Evolutionary conservation across 92 coral and sea anemone species (phyloP), one percentile per base, ranked within the genome.

Genomic region (Epizoanthus ramosus): DNA sequence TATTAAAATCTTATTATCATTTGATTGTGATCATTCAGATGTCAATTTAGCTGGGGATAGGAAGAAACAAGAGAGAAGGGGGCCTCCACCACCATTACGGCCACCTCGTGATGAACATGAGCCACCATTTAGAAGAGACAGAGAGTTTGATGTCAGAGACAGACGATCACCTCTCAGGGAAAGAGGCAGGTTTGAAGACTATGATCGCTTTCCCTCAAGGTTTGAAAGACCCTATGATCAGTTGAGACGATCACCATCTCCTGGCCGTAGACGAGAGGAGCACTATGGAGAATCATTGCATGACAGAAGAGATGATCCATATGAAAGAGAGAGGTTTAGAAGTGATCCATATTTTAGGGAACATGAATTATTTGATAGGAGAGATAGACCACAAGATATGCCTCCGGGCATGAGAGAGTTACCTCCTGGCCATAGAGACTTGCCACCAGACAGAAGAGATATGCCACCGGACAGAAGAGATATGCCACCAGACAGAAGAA

Each of bases 1-100:
- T 17, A 21, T 31, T 21, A 58, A 13, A 16, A 56, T 37, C 33
- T 23, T 8, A 23, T 33, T 21, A 47, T 33, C 25, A 59, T 87
- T 63, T 68, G 47, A 22, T 19, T 12, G 16, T 75, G 70, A 57
- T 17, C 37, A 16, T 79, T 74, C 85, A 97, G 99, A 97, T 92
- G 99, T 97, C 8, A 95, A 97, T 88, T 88, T 97, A 82, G 99
- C 98, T 74, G 91, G 93, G 64, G 99, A 97, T 12, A 88, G 98
- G 77, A 86, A 90, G 87, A 97, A 87, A 73, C 39, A 70, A 73
- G 87, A 85, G 71, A 71, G 89, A 85, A 79, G 90, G 73, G 80
- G 88, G 60, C 63, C 86, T 47, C 75, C 82, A 47, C 65, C 61
- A 16, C 89, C 84, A 9, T 57, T 61, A 17, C 19, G 35, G 6